Percentiles rank a stretch among this genome's conserved stretches.
Conservation (phyloP, 2,888 invertebrate species). For the Chydorus sphaericus region DNA sequence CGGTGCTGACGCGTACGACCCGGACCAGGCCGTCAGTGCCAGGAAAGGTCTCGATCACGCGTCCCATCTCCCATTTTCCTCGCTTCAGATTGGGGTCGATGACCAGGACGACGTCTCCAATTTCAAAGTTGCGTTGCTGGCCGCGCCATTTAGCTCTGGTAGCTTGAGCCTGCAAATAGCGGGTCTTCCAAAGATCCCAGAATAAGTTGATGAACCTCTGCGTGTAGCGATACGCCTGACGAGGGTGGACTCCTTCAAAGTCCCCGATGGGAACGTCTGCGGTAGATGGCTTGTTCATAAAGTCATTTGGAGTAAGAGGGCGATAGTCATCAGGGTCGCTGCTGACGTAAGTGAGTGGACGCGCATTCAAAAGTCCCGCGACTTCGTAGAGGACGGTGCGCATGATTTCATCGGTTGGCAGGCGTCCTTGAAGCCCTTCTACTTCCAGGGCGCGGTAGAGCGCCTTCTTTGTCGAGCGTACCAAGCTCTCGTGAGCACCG, state of each 20-base stretch:
- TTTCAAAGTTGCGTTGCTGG: not conserved
- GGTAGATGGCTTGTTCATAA: not conserved
- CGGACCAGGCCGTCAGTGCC: not conserved
- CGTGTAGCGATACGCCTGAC: not conserved
- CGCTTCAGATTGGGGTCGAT: not conserved
- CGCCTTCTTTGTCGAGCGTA: conserved; percentile 1
- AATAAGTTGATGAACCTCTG: not conserved
- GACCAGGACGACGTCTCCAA: not conserved
- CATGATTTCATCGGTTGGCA: conserved; percentile 5
- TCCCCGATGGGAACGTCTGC: not conserved
- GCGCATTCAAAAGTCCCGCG: not conserved
- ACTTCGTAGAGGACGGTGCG: conserved; percentile 6
- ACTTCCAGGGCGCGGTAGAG: conserved; percentile 1
- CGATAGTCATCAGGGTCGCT: conserved; percentile 1
- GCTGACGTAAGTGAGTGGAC: conserved; percentile 8
- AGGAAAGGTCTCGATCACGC: conserved; percentile 2
- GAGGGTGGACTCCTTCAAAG: not conserved
- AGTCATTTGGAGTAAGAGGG: not conserved
- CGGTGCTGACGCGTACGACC: not conserved
- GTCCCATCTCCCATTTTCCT: conserved; percentile 4
- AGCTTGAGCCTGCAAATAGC: not conserved
- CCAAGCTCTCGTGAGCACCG: conserved; percentile 2
- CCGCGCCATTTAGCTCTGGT: not conserved
- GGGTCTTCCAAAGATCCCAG: conserved; percentile 12
- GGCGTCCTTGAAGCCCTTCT: not conserved